These are phyloP conservation scores for Rhinolophus sinicus DNA, from an alignment of 2,113 vertebrate species.

Conservation along the genomic window DNA sequence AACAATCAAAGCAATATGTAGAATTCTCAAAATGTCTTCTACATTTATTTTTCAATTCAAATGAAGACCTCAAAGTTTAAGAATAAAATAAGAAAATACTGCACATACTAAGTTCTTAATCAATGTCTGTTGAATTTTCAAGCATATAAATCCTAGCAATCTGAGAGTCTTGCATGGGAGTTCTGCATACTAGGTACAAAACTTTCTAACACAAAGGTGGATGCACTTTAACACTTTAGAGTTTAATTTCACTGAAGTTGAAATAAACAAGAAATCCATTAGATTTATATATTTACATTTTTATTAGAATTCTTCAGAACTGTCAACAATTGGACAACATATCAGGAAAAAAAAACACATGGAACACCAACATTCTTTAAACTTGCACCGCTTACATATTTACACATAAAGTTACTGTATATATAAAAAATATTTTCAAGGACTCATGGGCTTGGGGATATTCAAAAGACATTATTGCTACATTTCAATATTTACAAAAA, in stretches of 20 bases:
- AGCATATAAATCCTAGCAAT: not conserved
- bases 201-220: not conserved
- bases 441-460: slow-evolving; percentile 85
- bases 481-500: slow-evolving; percentile 90
- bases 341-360: slow-evolving; percentile 69
- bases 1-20: not conserved
- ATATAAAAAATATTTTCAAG: slow-evolving; percentile 91
- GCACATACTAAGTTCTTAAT: not conserved
- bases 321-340: slow-evolving; percentile 85
- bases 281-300: slow-evolving; percentile 86
- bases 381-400: slow-evolving; percentile 86
- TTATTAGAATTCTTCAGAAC: slow-evolving; percentile 88
- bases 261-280: slow-evolving; percentile 12
- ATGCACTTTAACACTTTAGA: not conserved
- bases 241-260: not conserved
- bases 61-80: not conserved
- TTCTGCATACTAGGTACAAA: not conserved
- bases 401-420: slow-evolving; percentile 89
- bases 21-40: slow-evolving; percentile 14
- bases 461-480: slow-evolving; percentile 91
- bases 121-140: not conserved
- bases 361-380: slow-evolving; percentile 77
- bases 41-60: slow-evolving; percentile 25
- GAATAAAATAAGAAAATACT: slow-evolving; percentile 25
- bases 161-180: not conserved